Evolutionary conservation across 2,797 vertebrate species (phyloP).

Genomic region (Sebastes paucispinis): DNA sequence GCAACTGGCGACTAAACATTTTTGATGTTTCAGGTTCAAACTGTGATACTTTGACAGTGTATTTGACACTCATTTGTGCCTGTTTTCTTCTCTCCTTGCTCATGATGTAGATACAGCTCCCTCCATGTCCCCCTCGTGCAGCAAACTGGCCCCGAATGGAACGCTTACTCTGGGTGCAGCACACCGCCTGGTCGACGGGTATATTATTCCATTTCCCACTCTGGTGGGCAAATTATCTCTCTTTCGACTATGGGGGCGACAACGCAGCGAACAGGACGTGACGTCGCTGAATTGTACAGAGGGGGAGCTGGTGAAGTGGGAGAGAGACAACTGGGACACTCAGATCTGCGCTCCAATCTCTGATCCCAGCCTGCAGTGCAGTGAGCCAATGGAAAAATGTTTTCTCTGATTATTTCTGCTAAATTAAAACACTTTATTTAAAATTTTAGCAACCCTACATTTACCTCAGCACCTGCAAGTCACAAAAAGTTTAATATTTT

Average conservation of each 20-base stretch:
- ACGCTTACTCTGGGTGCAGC: constrained; percentile 75
- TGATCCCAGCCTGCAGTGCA: constrained; percentile 70
- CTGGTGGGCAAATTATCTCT: constrained; percentile 69
- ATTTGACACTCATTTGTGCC: fast-evolving
- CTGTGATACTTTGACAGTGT: background rate
- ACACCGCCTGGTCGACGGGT: constrained; percentile 32
- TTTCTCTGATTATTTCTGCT: background rate
- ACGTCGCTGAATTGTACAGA: constrained; percentile 66
- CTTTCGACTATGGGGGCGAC: constrained; percentile 80
- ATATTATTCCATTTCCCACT: background rate
- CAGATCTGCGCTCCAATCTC: background rate
- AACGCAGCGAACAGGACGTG: constrained; percentile 60
- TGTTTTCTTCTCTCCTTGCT: background rate
- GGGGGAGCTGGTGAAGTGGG: constrained; percentile 81
- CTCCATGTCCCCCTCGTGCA: fast-evolving
- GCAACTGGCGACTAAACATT: too few species aligned
- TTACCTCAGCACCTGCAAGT: background rate
- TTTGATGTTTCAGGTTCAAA: background rate
- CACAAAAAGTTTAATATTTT: background rate
- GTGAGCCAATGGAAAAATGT: constrained; percentile 59
- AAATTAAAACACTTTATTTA: background rate
- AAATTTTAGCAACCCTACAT: background rate
- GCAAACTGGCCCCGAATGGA: constrained; percentile 62
- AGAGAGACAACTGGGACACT: constrained; percentile 66
- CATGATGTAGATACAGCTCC: fast-evolving